Base-by-base conservation (phyloP, 2,797 vertebrate species). In the Gila robusta region DNA sequence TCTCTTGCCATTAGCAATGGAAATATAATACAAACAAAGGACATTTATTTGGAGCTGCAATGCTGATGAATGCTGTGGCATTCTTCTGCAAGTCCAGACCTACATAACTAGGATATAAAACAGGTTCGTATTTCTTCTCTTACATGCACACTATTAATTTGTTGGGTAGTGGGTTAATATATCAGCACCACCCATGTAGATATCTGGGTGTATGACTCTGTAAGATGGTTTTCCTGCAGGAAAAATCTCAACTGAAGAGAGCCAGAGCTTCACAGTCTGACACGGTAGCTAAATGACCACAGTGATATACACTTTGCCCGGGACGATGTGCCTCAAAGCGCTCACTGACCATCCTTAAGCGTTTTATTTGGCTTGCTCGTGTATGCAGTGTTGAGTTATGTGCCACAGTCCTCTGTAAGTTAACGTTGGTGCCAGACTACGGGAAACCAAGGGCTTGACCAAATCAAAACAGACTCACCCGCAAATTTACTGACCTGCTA, bases 371-470 rank as follows among this genome's bases (percentile, higher is more conserved):
- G 82, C 87, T 87, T 89, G 81, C 76, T 85, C 82, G 70, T 90
- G 86, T 88, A 89, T 76, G 79, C 69, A 81, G 66, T 73, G 74
- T 44, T 89, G 89, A 88, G 82, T 89, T 90, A 90, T 87, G 88
- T 59, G 49, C 81, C 84, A 82, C 87, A 83, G 79, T 76, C 64
- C 73, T 78, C 70, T n/a, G 85, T 56, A 88, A 67, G 35, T 86
- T 78, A 32, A 52, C 49, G 17, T 72, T 59, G 32, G 77, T 81
- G 88, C 79, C 84, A 89, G 70, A 88, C 87, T 86, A 84, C 3
- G 28, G 44, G 79, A 88, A 89, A 89, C 84, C 66, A 1, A 81
- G 80, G 28, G 82, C 85, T 72, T 81, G 47, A 85, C 89, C 88
- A 88, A 89, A 87, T 79, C 89, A 84, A 89, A 89, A 89, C 88